Evolutionary conservation across 2,888 invertebrate genomes (phyloP), one percentile per base, ranked within the genome.

Genomic region (Sceliomorpha sp.): DNA sequence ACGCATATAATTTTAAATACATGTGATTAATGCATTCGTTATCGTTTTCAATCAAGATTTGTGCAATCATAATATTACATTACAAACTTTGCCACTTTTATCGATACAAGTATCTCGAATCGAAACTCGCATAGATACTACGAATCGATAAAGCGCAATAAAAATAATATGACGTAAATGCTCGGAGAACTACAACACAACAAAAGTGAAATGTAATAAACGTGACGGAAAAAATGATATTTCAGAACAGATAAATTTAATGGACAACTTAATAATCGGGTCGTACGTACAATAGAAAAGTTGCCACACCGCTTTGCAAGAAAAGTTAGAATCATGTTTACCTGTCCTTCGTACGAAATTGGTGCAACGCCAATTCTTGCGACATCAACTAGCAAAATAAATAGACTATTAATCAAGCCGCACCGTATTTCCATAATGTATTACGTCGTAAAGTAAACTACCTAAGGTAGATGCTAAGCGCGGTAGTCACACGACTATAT

Each of bases 211-310:
- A 53, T 39, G 39, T 53, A 51, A 39, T 36, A 37, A 37, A 53
- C 50, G 13, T 15, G 51, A 56, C 37, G n/a, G 34, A 32, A 51
- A 17, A 34, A 45, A 39, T 44, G 31, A 20, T 31, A 9, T 34
- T 34, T 24, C 5, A 15, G 5, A 20, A 26, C 8, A n/a, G 24
- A 20, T 44, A 27, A 34, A 20, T 10, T 42, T 55, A 26, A 20
- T 9, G n/a, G 12, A 24, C 36, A 8, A 20, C 3, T 29, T 29
- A 42, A 48, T 36, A 59, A 59, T 1, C 27, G 17, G 24, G 29
- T 8, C 37, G 36, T 37, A 44, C 51, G 31, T 29, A 50, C 45
- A 50, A 58, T 58, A 31, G 31, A 58, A 58, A 64, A 64, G 56
- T 64, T 56, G 63, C 37, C 36, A 8, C 10, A 27, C 42, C 9